These are phyloP conservation scores for Papilio xuthus DNA, from an alignment of 1,140 invertebrate genomes.

Conservation along the genomic window DNA sequence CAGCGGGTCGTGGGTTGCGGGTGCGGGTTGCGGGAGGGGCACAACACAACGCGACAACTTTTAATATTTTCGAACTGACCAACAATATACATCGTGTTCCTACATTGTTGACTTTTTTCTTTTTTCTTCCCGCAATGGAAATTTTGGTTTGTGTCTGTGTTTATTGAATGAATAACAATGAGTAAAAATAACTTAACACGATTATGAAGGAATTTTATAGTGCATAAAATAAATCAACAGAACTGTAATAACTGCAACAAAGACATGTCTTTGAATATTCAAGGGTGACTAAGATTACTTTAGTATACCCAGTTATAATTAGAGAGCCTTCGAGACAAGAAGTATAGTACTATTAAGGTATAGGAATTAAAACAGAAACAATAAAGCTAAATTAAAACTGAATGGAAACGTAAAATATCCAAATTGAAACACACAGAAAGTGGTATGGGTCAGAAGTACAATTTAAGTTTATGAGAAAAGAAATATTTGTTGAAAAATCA, in stretches of 20 bases:
- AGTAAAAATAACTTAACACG: background rate
- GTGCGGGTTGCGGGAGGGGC: too few relatives aligned
- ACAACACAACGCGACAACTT: conserved; percentile 41
- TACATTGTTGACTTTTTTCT: conserved; percentile 18
- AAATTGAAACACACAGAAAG: background rate
- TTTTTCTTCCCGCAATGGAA: background rate
- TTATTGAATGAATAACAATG: background rate
- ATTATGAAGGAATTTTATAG: background rate
- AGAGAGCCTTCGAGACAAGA: too few relatives aligned
- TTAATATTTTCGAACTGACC: conserved; percentile 46
- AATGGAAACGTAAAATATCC: background rate
- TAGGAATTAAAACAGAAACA: background rate
- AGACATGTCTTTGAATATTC: too few relatives aligned
- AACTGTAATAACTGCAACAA: too few relatives aligned
- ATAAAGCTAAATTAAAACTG: background rate
- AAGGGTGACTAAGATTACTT: too few relatives aligned
- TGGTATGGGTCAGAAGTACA: background rate
- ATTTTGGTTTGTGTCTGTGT: background rate
- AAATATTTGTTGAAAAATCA: conserved; percentile 41
- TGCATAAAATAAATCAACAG: too few relatives aligned
- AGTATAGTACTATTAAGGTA: background rate
- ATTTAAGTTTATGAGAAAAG: conserved; percentile 10
- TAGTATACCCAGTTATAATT: too few relatives aligned
- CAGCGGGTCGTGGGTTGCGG: too few relatives aligned
- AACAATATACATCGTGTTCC: conserved; percentile 34